A percentile compares a stretch with the other conserved stretches of the same genome.
These are phyloP conservation scores for Nomada lathburiana DNA, from an alignment of 2,888 invertebrate genomes.

Conservation along the genomic window DNA sequence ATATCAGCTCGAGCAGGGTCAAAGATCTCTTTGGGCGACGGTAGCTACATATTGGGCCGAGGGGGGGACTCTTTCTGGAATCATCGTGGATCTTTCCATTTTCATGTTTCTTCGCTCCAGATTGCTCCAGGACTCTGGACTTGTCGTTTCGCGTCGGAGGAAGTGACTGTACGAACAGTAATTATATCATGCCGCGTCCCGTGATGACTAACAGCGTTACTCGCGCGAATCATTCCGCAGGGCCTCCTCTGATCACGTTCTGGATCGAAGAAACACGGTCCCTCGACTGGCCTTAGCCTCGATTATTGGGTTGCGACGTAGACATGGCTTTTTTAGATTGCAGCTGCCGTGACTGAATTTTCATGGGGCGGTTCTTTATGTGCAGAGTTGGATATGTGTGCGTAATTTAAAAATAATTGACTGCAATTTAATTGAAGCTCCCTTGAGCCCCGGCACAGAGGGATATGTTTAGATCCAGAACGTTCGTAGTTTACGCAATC, in stretches of 20 bases:
- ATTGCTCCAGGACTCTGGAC: constrained; percentile 17
- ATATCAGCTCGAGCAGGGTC: constrained; percentile 40
- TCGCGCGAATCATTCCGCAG: constrained; percentile 44
- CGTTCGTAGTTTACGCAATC: background rate
- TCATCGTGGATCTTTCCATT: constrained; percentile 31
- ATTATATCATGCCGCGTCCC: constrained; percentile 67
- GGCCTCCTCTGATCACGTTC: constrained; percentile 13
- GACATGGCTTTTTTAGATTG: background rate
- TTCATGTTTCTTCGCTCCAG: constrained; percentile 47
- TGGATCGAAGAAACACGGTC: constrained; percentile 13
- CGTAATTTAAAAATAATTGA: no score
- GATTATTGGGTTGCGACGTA: constrained; percentile 19
- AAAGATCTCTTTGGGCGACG: constrained; percentile 35
- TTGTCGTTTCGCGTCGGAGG: constrained; percentile 45
- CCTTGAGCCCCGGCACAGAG: no score
- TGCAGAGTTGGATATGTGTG: no score
- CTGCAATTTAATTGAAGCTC: background rate
- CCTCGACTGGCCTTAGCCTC: background rate
- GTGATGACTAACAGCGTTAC: constrained; percentile 45
- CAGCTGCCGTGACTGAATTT: background rate
- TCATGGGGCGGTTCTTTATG: background rate
- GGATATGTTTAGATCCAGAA: no score
- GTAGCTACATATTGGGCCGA: background rate
- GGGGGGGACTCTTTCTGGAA: background rate
- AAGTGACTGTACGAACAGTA: constrained; percentile 41